Percentiles rank a stretch among this genome's conserved stretches.
These are phyloP conservation scores for Nomada hirtipes DNA, from an alignment of 2,888 invertebrate species.

Conservation along the genomic window DNA sequence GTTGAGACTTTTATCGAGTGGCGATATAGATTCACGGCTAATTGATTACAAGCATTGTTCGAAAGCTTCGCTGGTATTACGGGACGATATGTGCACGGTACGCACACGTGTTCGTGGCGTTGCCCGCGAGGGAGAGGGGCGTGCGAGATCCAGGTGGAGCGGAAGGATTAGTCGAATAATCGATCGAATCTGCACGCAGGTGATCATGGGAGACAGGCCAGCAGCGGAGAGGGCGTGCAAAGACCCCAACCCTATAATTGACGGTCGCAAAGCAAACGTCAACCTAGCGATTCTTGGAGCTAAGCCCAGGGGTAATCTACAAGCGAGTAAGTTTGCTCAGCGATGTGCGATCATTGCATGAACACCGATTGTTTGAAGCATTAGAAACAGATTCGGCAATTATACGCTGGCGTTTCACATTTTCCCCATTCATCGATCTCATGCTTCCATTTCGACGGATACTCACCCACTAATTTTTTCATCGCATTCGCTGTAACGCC, in stretches of 20 bases:
- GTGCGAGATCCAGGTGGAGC: conserved; percentile 52
- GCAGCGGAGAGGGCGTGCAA: conserved; percentile 98
- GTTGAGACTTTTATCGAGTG: too few species aligned
- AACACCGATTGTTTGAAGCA: conserved; percentile 14
- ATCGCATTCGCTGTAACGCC: too few species aligned
- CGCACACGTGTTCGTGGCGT: background rate
- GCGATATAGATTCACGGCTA: too few species aligned
- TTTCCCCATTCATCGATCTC: conserved; percentile 13
- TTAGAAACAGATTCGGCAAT: conserved; percentile 12
- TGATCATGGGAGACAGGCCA: conserved; percentile 98
- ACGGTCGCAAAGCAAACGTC: conserved; percentile 99
- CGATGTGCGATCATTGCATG: conserved; percentile 30
- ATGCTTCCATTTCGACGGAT: conserved; percentile 6
- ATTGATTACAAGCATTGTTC: background rate
- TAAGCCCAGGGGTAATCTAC: conserved; percentile 95
- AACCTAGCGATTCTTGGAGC: conserved; percentile 99
- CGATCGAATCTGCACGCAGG: conserved; percentile 86
- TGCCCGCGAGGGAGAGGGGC: conserved; percentile 5
- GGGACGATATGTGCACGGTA: background rate
- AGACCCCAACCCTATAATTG: conserved; percentile 99
- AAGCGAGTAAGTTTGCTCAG: conserved; percentile 88
- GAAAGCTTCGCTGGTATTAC: background rate
- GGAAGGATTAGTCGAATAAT: conserved; percentile 58
- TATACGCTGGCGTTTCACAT: conserved; percentile 22
- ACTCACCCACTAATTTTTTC: background rate